Evolutionary conservation across 1,140 invertebrate genomes (phyloP).

Genomic region (Stratiolaelaps scimitus): DNA sequence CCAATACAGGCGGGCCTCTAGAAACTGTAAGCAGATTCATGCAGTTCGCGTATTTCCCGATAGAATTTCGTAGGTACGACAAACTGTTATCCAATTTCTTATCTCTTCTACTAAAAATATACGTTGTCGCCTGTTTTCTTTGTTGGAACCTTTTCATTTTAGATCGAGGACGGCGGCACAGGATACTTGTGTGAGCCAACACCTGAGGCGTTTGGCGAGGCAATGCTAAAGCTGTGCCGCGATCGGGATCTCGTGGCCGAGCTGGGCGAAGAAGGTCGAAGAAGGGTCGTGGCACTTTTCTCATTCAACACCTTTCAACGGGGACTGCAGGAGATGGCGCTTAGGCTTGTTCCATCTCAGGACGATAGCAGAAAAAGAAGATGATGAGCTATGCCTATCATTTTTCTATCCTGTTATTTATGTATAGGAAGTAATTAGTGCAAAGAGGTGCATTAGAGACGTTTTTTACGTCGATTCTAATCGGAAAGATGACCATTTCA

Average conservation of each 20-base stretch:
- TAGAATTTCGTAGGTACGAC: neutral
- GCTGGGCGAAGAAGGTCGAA: conserved; percentile 54
- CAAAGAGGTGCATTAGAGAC: no score
- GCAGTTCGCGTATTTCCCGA: neutral
- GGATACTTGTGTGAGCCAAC: conserved; percentile 68
- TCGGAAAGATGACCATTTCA: no score
- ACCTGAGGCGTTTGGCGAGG: conserved; percentile 57
- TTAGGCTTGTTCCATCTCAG: neutral
- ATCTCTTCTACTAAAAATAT: neutral
- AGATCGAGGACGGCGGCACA: conserved; percentile 54
- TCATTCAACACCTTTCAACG: conserved; percentile 20
- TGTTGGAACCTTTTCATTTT: neutral
- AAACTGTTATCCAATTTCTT: neutral
- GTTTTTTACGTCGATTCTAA: no score
- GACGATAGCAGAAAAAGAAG: no score
- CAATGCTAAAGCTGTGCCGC: conserved; percentile 58
- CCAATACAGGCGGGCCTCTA: conserved; percentile 82
- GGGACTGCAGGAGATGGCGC: neutral
- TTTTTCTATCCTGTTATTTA: no score
- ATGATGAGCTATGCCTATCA: no score
- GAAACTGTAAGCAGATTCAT: conserved; percentile 63
- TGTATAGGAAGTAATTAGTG: no score
- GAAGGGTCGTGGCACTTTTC: neutral
- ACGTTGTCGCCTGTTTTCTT: neutral
- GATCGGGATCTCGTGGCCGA: conserved; percentile 45